Base-by-base conservation (phyloP, 2,888 invertebrate genomes). In the Morinoia aosen region DNA sequence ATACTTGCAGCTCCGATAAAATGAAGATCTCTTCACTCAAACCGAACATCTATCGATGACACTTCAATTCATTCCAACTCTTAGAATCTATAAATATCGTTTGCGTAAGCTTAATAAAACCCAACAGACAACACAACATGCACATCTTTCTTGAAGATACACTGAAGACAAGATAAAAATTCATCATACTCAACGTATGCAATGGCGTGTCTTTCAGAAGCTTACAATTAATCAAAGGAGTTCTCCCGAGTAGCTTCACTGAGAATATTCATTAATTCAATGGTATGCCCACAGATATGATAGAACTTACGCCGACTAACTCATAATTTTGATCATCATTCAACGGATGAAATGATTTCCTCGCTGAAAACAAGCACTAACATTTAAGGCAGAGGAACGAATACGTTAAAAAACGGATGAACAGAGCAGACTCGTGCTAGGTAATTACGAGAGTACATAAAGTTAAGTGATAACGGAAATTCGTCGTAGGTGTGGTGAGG, bases 91-190 rank as follows among this genome's bases (percentile, higher is more conserved):
- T 40, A 48, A 90, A 90, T 48, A 90, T 90, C 48, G 90, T 39
- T 90, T 90, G 90, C 90, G 90, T 90, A 90, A 90, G 39, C 90
- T 90, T 90, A 90, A 90, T 90, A 90, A 90, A 76, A 90, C 90
- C 90, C 90, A 90, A 90, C 90, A 90, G 90, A 90, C 90, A 90
- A 90, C 90, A 90, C 90, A 90, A 90, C 90, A 90, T 48, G 39
- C 90, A 90, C 48, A 90, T 39, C 90, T 90, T 40, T 90, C 48
- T 40, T 14, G 48, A 40, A 90, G 90, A 90, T 90, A 90, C 90
- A 90, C 48, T 40, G 90, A 90, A 90, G 90, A 90, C 90, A 48
- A 90, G 90, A 90, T 90, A 40, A 90, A 90, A 90, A 90, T 90
- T 90, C 90, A 90, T 90, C 90, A 90, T 90, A 40, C 90, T 90